Percentiles rank a stretch among this genome's conserved stretches.
Evolutionary conservation across 2,797 vertebrate genomes (phyloP).

Genomic region (Tenualosa ilisha): DNA sequence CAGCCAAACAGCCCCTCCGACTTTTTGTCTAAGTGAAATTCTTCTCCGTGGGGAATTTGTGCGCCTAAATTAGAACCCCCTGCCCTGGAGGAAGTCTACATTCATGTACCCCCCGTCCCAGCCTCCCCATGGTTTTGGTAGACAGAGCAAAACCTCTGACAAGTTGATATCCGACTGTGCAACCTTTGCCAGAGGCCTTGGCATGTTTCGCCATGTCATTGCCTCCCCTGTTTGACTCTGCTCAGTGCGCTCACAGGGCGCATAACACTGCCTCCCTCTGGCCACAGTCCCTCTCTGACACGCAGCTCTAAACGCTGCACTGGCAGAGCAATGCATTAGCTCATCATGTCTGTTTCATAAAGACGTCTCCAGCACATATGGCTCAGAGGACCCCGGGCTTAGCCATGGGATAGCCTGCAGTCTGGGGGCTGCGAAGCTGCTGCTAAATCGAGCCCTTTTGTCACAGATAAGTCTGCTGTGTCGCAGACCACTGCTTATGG

Average conservation of each 20-base stretch:
- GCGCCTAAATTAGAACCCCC: background rate
- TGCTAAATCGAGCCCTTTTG: background rate
- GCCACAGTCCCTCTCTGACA: background rate
- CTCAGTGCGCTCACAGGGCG: background rate
- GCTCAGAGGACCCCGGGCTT: background rate
- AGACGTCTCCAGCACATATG: background rate
- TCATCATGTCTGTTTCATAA: conserved; percentile 6
- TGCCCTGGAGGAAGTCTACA: background rate
- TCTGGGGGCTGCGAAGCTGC: background rate
- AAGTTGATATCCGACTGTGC: background rate
- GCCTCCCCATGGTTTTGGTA: background rate
- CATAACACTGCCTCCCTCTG: conserved; percentile 11
- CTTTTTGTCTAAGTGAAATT: conserved; percentile 15
- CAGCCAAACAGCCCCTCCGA: background rate
- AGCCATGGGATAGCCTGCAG: background rate
- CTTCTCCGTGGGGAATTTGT: background rate
- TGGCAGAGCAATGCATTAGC: background rate
- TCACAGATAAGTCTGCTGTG: background rate
- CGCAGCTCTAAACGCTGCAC: background rate
- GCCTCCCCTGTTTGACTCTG: background rate
- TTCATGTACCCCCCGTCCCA: background rate
- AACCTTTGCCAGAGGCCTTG: background rate
- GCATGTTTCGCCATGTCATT: background rate
- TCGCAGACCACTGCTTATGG: background rate
- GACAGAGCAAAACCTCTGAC: background rate